These are phyloP conservation scores for Sebastes hopkinsi DNA, from an alignment of 2,797 vertebrate genomes.

Conservation along the genomic window DNA sequence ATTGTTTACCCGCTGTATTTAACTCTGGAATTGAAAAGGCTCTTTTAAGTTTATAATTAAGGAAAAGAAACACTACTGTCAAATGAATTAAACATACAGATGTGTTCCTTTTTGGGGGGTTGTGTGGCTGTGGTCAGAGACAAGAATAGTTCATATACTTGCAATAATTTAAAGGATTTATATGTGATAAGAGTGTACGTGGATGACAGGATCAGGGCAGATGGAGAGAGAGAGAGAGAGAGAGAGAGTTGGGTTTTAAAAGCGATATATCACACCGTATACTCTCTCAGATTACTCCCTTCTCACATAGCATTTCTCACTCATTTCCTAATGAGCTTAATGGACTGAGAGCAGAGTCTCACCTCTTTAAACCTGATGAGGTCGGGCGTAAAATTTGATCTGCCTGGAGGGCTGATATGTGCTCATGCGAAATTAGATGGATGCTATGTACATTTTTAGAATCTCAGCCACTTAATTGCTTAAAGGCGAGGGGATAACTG, in stretches of 20 bases:
- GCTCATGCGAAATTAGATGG: slow-evolving; percentile 58
- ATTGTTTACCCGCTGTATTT: neutral
- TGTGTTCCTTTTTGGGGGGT: neutral
- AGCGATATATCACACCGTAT: slow-evolving; percentile 22
- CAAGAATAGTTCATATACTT: slow-evolving; percentile 1
- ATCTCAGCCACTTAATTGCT: neutral
- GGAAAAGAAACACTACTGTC: neutral
- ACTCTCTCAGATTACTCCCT: slow-evolving; percentile 56
- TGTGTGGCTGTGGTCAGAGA: neutral
- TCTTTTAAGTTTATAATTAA: neutral
- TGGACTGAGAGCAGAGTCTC: slow-evolving; percentile 71
- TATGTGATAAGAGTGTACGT: slow-evolving; percentile 1
- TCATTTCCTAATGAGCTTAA: slow-evolving; percentile 77
- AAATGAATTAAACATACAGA: neutral
- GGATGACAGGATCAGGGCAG: slow-evolving; percentile 25
- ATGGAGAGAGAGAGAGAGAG: slow-evolving; percentile 5
- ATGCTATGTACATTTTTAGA: neutral
- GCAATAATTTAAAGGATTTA: slow-evolving; percentile 24
- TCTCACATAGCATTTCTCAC: slow-evolving; percentile 67
- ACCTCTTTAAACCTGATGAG: slow-evolving; percentile 77
- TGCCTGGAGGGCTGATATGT: slow-evolving; percentile 67
- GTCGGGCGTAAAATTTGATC: slow-evolving; percentile 70
- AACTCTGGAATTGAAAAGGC: neutral
- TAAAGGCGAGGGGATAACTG: neutral
- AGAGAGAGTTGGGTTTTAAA: neutral